Base-by-base conservation (phyloP, 1,140 invertebrate species). In the Drosophila seguyi region DNA sequence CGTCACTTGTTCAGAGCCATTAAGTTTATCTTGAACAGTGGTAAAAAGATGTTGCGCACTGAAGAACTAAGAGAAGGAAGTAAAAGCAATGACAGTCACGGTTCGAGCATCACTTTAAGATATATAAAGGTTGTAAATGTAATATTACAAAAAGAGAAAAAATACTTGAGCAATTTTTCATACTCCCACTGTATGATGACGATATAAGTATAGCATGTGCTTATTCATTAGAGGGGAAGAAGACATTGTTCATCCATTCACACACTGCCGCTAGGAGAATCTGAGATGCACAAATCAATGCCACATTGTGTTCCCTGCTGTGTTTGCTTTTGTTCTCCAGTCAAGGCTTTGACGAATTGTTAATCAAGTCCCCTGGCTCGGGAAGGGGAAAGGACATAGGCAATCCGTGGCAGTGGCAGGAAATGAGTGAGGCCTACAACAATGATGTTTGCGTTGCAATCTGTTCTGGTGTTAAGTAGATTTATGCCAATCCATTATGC, bases 311-410 rank as follows among this genome's bases (percentile, higher is more conserved):
- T 59, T 36, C 16, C 38, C 36, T 11, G n/a, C 39, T 42, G 53
- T 66, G 61, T 65, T 58, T 66, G 44, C 38, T 36, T 48, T 61
- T 59, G 39, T 50, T 58, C 69, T 68, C 36, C 6, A 60, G 61
- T 65, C 67, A 50, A 45, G 58, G 55, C 57, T 59, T 65, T 44
- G 53, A 53, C 55, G 57, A 75, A 71, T 67, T 78, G 68, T 71
- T 81, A 81, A 86, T 75, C 74, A 75, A 86, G 71, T 86, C 60
- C 53, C 45, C 16, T 6, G 48, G 20, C 62, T 66, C 31, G 36
- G 36, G n/a, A 10, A 11, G n/a, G 52, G 41, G 39, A 62, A 41
- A 61, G 48, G 48, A 73, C 62, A 75, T 78, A 45, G 31, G 45
- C 31, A 22, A 44, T 25, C 29, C 13, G 25, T 27, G 25, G 25